Conservation (phyloP, 1,140 invertebrate genomes). For the Drosophila sp. region DNA sequence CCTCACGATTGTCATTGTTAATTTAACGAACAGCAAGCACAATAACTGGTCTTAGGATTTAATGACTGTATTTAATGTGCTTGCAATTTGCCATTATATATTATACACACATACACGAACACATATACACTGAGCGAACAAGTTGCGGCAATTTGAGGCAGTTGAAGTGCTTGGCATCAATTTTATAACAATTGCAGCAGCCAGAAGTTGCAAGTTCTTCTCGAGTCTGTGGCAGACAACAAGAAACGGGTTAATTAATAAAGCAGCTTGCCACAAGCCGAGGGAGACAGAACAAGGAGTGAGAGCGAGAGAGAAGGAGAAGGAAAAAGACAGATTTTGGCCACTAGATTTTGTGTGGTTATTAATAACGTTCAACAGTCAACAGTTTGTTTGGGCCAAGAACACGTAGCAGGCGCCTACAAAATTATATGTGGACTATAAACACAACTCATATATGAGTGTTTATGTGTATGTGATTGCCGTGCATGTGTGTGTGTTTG, state of each 20-base stretch:
- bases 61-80: conserved; percentile 49
- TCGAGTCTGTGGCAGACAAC: background rate
- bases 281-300: too few species aligned
- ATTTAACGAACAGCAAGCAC: conserved; percentile 34
- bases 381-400: conserved; percentile 27
- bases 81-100: conserved; percentile 25
- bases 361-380: conserved; percentile 57
- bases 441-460: conserved; percentile 27
- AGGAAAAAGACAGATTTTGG: conserved; percentile 39
- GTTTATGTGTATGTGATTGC: background rate
- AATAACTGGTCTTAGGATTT: conserved; percentile 36
- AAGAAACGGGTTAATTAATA: conserved; percentile 35
- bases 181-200: conserved; percentile 17
- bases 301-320: background rate
- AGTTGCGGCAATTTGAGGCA: background rate
- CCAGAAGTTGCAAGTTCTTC: background rate
- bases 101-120: background rate
- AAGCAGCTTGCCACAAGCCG: conserved; percentile 6
- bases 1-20: conserved; percentile 33
- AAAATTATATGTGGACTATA: conserved; percentile 39
- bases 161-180: conserved; percentile 2
- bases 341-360: conserved; percentile 52
- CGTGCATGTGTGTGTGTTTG: conserved; percentile 1
- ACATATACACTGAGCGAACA: background rate
- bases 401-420: conserved; percentile 29